Evolutionary conservation across 1,140 invertebrate species (phyloP), one percentile per base, ranked within the genome.

Genomic region (Drosophila burlai): DNA sequence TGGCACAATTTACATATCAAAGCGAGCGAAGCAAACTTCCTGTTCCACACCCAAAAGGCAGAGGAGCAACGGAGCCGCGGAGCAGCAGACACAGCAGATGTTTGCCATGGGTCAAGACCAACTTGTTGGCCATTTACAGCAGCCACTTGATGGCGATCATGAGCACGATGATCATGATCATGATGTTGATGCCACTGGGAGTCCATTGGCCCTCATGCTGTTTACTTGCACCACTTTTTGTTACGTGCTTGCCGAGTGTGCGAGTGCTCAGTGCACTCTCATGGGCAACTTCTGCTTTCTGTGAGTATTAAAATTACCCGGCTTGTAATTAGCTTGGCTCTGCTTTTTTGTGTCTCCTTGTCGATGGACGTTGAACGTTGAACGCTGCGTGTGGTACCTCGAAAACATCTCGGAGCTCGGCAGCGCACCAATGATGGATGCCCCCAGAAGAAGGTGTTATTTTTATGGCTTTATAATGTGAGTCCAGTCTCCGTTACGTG

Each of bases 1-100:
- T 83, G 81, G 77, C 69, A 89, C 77, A 84, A 87, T 87, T 84
- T 90, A 87, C 84, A 87, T 87, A 89, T 83, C 72, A 87, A 80
- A 87, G 83, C 59, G 62, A 76, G 80, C 64, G 73, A 76, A 67
- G 73, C 52, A 58, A 59, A 76, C 74, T 76, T 76, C 74, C 74
- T 76, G 74, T 67, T 76, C 55, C 74, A 76, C 73, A 64, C 63
- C 62, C 73, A 77, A 59, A 31, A 31, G 29, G 13, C 42, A 46
- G 21, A 34, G 21, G 31, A 59, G 29, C 45, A 43, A n/a, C 49
- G 29, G 15, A 10, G 43, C 45, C 36, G 7, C 43, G 40, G 40
- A 60, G 57, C 80, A 80, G 47, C 55, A 50, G 45, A 34, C 63
- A 42, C 54, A 65, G 67, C 82, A 81, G 82, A 78, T 85, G 83